Conservation (phyloP, 2,113 vertebrate species). For the Macrotis lagotis region DNA sequence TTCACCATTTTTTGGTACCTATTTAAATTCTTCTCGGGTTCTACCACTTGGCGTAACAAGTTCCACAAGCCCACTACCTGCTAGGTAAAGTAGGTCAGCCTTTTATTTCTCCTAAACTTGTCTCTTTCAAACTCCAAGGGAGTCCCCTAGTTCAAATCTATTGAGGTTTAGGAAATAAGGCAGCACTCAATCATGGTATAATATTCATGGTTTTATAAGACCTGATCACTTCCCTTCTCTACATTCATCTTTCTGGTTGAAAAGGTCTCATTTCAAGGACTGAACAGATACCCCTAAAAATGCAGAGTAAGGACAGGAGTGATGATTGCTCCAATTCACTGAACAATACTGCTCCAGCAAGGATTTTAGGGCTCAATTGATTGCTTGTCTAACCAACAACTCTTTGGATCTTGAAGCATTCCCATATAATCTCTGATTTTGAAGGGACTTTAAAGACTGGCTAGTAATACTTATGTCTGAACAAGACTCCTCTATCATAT, state of each 20-base stretch:
- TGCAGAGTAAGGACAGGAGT: neutral
- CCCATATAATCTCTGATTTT: neutral
- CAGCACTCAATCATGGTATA: neutral
- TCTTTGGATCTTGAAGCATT: neutral
- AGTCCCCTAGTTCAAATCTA: neutral
- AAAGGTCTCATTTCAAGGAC: neutral
- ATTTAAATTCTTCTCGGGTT: neutral
- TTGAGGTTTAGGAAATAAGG: neutral
- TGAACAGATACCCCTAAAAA: neutral
- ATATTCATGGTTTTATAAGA: neutral
- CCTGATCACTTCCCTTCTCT: neutral
- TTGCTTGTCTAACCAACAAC: neutral
- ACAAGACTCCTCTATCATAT: neutral
- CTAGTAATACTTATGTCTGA: neutral
- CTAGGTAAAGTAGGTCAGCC: neutral
- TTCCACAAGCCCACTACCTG: neutral
- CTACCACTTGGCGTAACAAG: neutral
- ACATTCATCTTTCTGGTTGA: neutral
- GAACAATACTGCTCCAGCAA: neutral
- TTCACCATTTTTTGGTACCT: neutral
- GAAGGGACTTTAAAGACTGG: neutral
- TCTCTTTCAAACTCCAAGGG: neutral
- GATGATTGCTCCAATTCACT: neutral
- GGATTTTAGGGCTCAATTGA: neutral
- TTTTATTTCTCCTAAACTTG: neutral